Base-by-base conservation (phyloP, 2,797 vertebrate species). In the Nyctalus aviator region DNA sequence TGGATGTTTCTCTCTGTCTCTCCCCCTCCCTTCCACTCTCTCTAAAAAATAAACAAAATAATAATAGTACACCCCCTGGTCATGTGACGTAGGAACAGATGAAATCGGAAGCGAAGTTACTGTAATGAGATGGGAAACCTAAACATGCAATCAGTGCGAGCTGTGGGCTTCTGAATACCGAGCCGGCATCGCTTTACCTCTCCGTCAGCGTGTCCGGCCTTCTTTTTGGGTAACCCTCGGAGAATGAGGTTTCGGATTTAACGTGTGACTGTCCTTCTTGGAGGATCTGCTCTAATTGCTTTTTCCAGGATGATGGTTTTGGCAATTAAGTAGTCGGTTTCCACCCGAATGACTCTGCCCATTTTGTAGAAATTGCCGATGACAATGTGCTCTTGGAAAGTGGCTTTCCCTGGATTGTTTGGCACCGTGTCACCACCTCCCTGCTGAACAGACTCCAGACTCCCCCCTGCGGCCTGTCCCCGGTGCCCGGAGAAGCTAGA, bases 161-260 rank as follows among this genome's bases (percentile, higher is more conserved):
- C 75, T 79, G 2, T 15, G 21, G 64, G 37, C 9, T 8, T 91
- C 90, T 69, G 46, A 88, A 55, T 82, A 64, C 15, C 48, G 30
- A 85, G 5, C 5, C 48, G 27, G 1, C 73, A 68, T 44, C 32
- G 84, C 53, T 73, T 21, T 23, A 7, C 88, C 57, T 76, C 27
- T 53, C 68, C 75, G 4, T 91, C 41, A 76, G 90, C 95, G 46
- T 30, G 37, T 93, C 32, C 48, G 30, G 21, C 48, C 14, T 3
- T 20, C 18, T 81, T 83, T 73, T 59, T 85, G 14, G 30, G 66
- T 77, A 76, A 68, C 3, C 6, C 79, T 86, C 64, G 23, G 17
- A 90, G n/a, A 71, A 75, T 84, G 66, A 88, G 55, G 4, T 84
- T 81, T 85, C 73, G 88, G 44, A 10, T 84, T 77, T 88, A 85